Evolutionary conservation across 2,888 invertebrate genomes (phyloP), one percentile per base, ranked within the genome.

Genomic region (Protonemura montana): DNA sequence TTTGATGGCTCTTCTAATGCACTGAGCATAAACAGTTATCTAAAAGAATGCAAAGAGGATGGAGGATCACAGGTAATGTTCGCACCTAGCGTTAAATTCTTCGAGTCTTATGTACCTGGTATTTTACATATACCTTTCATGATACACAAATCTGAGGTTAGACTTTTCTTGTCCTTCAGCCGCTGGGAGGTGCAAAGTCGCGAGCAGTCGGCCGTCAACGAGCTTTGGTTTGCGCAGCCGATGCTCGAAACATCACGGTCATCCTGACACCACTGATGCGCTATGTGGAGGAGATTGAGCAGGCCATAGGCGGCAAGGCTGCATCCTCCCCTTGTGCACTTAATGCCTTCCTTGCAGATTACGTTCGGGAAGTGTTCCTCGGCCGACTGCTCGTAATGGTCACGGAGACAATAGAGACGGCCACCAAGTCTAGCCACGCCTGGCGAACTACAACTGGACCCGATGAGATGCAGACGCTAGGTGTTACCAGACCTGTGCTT

Each of bases 321-420:
- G 86, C 89, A 3, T 6, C 35, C 26, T 93, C 93, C 89, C 93
- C 95, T 81, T 97, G 97, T 90, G 95, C 95, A 0, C 92, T 98
- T 86, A 96, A 97, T 89, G 95, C 95, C 88, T 98, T 98, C 91
- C 92, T 98, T 86, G 95, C 95, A 82, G 96, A 97, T 90, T 97
- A 98, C 91, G 96, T 98, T 29, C 96, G 96, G 89, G 95, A 97
- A 89, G 96, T 96, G 7, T 98, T 97, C 92, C 93, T 97, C 88
- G 96, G 95, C 88, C 94, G 96, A 87, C 94, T 96, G 86, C 95
- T 95, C 89, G 92, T 93, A 80, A 93, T 94, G 89, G 93, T 95
- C 26, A 92, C 94, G 0, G 93, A 93, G 77, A 94, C 94, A 89
- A 94, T 96, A 87, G 95, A 97, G 89, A 92, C 93, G 0, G 94